Base-by-base conservation (phyloP, 2,113 vertebrate genomes). In the Picathartes gymnocephalus region DNA sequence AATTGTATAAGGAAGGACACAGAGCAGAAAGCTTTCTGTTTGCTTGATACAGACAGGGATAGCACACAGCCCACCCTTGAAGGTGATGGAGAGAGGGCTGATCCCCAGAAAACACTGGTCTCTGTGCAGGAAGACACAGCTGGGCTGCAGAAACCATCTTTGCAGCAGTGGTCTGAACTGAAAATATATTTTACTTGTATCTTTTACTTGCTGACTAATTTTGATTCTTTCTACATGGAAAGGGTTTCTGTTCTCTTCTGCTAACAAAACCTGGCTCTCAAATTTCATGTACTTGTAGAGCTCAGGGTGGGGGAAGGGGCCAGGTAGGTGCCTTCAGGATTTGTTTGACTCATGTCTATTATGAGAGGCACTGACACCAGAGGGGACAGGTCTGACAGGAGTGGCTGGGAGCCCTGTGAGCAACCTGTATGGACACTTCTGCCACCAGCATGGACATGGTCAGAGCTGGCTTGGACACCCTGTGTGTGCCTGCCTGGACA, bases 361-460 rank as follows among this genome's bases (percentile, higher is more conserved):
- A 27, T 0, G 3, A 44, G 60, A 83, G 47, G 35, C 45, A 65
- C 18, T 2, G 6, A 25, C 20, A 40, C 18, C 53, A 33, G 24
- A 6, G 22, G 10, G 27, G 11, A 47, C 31, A 35, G 17, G 4
- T 27, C 37, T 78, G n/a, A 50, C 40, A 10, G 15, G 30, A 13
- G 40, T 39, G 45, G 3, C 50, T 0, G 0, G 37, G 65, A 88
- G 44, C 23, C 14, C 22, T 0, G 0, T 3, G 14, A 60, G 31
- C 58, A 69, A 7, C 30, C 68, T 86, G 37, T 15, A 44, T 77
- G 28, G 54, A 31, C 54, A 61, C 20, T 39, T 51, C 21, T 83
- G 50, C 42, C 28, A 35, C 22, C 3, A 4, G 24, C 2, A 2
- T 0, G 1, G 39, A 27, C 2, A 0, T 4, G 35, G 21, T 72